phyloP scores from a whole-genome alignment of 1,140 invertebrate genomes.

The Cheumatopsyche charites region DNA sequence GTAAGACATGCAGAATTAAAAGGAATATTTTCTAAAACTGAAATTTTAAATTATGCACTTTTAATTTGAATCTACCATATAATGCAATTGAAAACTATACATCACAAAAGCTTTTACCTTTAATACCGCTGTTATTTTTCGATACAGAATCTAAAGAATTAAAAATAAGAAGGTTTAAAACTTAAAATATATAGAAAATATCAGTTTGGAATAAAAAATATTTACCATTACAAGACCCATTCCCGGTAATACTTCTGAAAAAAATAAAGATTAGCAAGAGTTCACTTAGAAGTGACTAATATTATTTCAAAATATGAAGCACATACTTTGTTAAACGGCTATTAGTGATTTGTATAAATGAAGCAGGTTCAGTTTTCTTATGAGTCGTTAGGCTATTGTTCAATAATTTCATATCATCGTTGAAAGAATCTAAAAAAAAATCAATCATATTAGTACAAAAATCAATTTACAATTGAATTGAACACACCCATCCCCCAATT shows the following conservation, averaged over 20 bases:
- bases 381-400: constrained; percentile 21
- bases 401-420: constrained; percentile 32
- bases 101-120: constrained; percentile 6
- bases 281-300: no score
- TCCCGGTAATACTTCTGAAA: constrained; percentile 45
- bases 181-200: neutral
- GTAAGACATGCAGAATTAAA: constrained; percentile 34
- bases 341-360: constrained; percentile 43
- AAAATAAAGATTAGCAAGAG: no score
- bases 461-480: neutral
- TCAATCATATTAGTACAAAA: no score
- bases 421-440: constrained; percentile 25
- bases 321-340: constrained; percentile 42
- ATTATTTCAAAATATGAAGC: neutral
- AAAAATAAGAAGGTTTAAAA: neutral
- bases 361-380: constrained; percentile 35
- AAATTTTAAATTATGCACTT: constrained; percentile 26
- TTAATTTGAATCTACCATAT: neutral
- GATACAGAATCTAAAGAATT: neutral
- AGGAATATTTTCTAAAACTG: constrained; percentile 46
- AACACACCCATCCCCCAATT: neutral
- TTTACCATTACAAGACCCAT: constrained; percentile 44
- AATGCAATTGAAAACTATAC: no score
- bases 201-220: neutral
- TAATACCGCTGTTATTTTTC: constrained; percentile 10